phyloP scores from a whole-genome alignment of 2,888 invertebrate species.

The Phragmatobia fuliginosa region DNA sequence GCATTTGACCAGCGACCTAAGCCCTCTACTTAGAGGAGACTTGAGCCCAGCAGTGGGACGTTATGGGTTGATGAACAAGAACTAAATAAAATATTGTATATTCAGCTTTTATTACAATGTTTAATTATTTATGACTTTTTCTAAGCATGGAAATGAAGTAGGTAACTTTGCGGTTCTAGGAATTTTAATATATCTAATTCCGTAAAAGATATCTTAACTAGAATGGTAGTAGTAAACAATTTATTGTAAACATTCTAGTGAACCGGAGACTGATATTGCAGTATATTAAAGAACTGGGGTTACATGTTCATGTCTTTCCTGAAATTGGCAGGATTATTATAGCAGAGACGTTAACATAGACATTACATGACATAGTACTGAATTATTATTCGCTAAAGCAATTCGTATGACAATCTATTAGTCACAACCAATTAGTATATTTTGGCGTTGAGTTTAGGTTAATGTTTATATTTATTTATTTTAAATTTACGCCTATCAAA shows the following conservation, averaged over 20 bases:
- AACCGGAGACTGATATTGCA: neutral
- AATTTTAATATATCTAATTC: neutral
- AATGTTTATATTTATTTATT: no score
- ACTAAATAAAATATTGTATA: neutral
- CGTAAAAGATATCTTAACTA: neutral
- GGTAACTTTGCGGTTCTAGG: neutral
- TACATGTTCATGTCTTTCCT: neutral
- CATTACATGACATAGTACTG: neutral
- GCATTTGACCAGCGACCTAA: no score
- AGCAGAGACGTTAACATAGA: neutral
- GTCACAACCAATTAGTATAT: no score
- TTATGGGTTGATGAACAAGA: no score
- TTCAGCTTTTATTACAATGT: neutral
- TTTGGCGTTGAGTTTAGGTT: neutral
- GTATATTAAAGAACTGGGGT: neutral
- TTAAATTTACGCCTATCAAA: no score
- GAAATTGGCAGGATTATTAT: neutral
- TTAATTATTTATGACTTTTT: neutral
- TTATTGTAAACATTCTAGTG: neutral
- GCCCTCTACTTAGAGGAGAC: no score
- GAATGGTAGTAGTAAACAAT: neutral
- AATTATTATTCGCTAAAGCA: neutral
- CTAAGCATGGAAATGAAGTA: neutral
- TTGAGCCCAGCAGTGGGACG: no score
- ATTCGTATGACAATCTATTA: neutral